Evolutionary conservation across 2,797 vertebrate species (phyloP), one percentile per base, ranked within the genome.

Genomic region (Sarcoramphus papa): DNA sequence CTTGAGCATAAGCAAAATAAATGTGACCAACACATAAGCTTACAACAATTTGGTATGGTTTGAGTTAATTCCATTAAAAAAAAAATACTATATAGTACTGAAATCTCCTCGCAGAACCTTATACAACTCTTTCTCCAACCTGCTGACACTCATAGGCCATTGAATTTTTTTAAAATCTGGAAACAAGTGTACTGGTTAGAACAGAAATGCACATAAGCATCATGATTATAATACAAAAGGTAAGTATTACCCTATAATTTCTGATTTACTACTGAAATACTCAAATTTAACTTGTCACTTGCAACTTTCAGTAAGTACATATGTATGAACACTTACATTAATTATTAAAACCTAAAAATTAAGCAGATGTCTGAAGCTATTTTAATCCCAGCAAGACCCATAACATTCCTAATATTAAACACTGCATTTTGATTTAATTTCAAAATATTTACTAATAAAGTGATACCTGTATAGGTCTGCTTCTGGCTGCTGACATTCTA

Each of bases 401-500:
- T 9, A 86, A 40, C 28, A 43, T 45, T 67, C n/a, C 43, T 62
- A 91, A 45, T 21, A 82, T 18, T 31, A 25, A 92, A 47, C 14
- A 47, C 12, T 22, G 63, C 7, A 33, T 60, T 92, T n/a, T 64
- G 14, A 90, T 76, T 88, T n/a, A 7, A 83, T 48, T 88, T 88
- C 64, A 59, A 88, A 92, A 86, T 69, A 69, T 73, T 91, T 70
- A 90, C 22, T 63, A 54, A 54, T 45, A 24, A 94, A 83, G 6
- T 7, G 48, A 54, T 98, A 99, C 99, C 99, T 99, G 98, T 99
- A 99, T 5, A 99, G 97, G 95, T 99, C 99, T 47, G 99, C 98
- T 93, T 99, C 99, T 35, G 99, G 99, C 93, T 99, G 99, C 85
- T 99, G 99, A 97, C 99, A 99, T 97, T 99, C 99, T 97, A 99